Base-by-base conservation (phyloP, 2,888 invertebrate species). In the Drosophila koepferae region DNA sequence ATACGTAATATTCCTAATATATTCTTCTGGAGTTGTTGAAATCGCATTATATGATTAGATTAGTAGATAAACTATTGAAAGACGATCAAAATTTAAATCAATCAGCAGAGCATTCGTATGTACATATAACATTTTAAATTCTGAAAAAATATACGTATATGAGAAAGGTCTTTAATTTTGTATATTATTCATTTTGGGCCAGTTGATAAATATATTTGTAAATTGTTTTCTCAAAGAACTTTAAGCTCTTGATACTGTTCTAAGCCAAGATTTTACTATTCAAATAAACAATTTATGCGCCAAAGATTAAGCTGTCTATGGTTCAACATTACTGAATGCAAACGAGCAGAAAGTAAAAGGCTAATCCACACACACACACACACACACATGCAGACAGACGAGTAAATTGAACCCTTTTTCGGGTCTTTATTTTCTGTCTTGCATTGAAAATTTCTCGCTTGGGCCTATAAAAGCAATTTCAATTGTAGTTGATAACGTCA, bases 401-500 rank as follows among this genome's bases (percentile, higher is more conserved):
- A n/a, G 36, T 12, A 34, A 60, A 58, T 20, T 23, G 23, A 49
- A 41, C n/a, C 36, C 38, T 54, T 54, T 53, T 48, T 46, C 43
- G 23, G 18, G 20, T 18, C 20, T 38, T 68, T 46, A 36, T 28
- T 38, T 51, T 31, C 7, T 53, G 43, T 51, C 55, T 40, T 46
- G 63, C 63, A 79, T 74, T 67, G 63, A 86, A 67, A 69, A 66
- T 53, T 44, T 43, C 46, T 65, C 36, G 54, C 61, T 56, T 65
- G 20, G 55, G 56, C 38, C 40, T 43, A 62, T 56, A 63, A 73
- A 73, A 68, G 54, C 67, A 74, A 80, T 86, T 74, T 70, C 64
- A 74, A 72, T 74, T 68, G 72, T 67, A 62, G 71, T 54, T 69
- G 72, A 80, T 85, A 88, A 72, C 80, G 65, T 72, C 70, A 75